Evolutionary conservation across 2,113 vertebrate genomes (phyloP).

Genomic region (Phaethornis superciliosus): DNA sequence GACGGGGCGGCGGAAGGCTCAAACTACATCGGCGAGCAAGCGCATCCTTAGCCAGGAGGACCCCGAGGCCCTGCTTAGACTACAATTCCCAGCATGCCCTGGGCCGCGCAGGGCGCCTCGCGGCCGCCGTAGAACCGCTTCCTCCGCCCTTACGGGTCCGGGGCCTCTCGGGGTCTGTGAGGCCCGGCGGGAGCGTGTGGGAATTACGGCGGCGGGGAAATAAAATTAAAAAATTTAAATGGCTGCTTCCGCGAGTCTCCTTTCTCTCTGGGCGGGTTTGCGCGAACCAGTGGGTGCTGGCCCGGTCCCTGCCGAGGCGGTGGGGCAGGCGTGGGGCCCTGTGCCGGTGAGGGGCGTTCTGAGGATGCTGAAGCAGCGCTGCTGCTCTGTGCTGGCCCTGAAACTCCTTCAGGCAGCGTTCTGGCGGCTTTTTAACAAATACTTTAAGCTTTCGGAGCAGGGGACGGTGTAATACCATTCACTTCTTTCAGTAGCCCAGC

Average conservation of each 20-base stretch:
- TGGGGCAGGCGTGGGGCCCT: neutral
- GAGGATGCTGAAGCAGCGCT: neutral
- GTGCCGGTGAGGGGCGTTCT: neutral
- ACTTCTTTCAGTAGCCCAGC: neutral
- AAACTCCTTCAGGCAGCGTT: fast-evolving
- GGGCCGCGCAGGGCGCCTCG: fast-evolving
- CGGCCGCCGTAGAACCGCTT: neutral
- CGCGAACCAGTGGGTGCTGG: neutral
- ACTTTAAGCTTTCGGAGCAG: fast-evolving
- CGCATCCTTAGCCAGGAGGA: fast-evolving
- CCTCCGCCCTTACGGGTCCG: neutral
- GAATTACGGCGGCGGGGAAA: neutral
- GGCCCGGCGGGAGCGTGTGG: too few relatives aligned
- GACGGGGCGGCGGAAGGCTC: neutral
- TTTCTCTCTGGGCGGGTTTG: neutral
- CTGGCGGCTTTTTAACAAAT: fast-evolving
- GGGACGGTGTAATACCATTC: neutral
- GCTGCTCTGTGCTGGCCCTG: neutral
- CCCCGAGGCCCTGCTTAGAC: fast-evolving
- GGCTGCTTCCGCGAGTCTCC: fast-evolving
- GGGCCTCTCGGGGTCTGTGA: too few relatives aligned
- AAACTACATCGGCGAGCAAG: neutral
- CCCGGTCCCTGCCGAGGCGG: too few relatives aligned
- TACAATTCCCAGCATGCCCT: neutral
- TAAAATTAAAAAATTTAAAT: neutral